A percentile compares a stretch with the other conserved stretches of the same genome.
Conservation (phyloP, 2,888 invertebrate genomes). For the Microctonus hyperodae region DNA sequence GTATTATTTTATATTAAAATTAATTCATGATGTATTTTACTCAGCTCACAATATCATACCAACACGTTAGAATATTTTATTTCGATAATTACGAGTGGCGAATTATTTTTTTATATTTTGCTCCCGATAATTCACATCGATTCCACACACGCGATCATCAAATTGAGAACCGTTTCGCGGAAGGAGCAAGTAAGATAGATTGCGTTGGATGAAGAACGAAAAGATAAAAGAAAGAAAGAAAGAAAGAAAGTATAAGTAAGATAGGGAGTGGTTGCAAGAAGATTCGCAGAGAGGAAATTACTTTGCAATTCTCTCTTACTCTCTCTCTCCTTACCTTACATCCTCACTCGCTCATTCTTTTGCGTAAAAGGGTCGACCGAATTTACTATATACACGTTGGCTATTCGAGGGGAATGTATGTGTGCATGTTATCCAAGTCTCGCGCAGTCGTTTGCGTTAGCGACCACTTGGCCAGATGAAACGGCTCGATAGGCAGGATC, state of each 20-base stretch:
- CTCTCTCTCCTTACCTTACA: constrained; percentile 10
- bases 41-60: constrained; percentile 24
- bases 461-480: constrained; percentile 47
- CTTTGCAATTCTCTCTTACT: constrained; percentile 12
- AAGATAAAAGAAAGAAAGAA: background rate
- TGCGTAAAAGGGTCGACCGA: constrained; percentile 2
- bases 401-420: constrained; percentile 24
- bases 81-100: constrained; percentile 30
- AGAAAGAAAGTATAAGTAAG: background rate
- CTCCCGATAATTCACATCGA: constrained; percentile 7
- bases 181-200: constrained; percentile 4
- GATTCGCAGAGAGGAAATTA: constrained; percentile 23
- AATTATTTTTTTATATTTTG: background rate
- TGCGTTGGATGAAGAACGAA: too few species aligned
- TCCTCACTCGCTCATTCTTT: background rate
- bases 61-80: constrained; percentile 34
- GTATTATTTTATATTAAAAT: background rate
- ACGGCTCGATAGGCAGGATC: constrained; percentile 54
- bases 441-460: constrained; percentile 7
- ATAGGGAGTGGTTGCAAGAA: constrained; percentile 5
- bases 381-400: constrained; percentile 15
- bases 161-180: constrained; percentile 26
- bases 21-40: background rate
- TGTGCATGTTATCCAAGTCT: constrained; percentile 23
- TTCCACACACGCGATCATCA: constrained; percentile 26